Percentiles rank a stretch among this genome's conserved stretches.
Evolutionary conservation across 2,888 invertebrate genomes (phyloP).

Genomic region (Argyra leucocephala): DNA sequence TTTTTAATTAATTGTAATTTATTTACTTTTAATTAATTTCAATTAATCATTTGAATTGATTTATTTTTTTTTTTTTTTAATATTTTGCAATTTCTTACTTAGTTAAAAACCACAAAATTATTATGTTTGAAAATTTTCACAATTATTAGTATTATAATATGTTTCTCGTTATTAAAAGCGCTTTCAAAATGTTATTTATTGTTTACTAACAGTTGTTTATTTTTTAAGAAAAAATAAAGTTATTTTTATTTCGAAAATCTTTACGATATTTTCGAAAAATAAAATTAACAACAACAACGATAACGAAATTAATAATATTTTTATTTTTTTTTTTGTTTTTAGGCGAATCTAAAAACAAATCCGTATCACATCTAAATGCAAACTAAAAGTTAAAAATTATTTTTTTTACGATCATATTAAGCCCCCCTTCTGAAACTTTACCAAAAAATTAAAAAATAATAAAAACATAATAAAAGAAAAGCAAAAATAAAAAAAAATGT

Average conservation of each 20-base stretch:
- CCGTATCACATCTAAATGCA: constrained; percentile 27
- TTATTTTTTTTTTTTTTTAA: too few species aligned
- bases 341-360: constrained; percentile 20
- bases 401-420: not conserved
- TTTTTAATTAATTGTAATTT: too few species aligned
- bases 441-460: constrained; percentile 21
- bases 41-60: too few species aligned
- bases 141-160: too few species aligned
- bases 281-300: constrained; percentile 10
- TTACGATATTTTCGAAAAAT: constrained; percentile 19
- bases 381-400: constrained; percentile 21
- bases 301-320: constrained; percentile 17
- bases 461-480: not conserved
- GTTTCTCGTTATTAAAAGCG: too few species aligned
- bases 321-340: not conserved
- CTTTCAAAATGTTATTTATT: too few species aligned
- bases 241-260: constrained; percentile 13
- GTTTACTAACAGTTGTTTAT: not conserved
- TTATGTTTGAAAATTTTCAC: too few species aligned
- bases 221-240: not conserved
- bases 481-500: not conserved
- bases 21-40: too few species aligned
- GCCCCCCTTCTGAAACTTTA: not conserved
- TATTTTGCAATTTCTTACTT: too few species aligned
- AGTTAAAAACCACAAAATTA: too few species aligned